Base-by-base conservation (phyloP, 2,888 invertebrate genomes). In the Macaria notata region DNA sequence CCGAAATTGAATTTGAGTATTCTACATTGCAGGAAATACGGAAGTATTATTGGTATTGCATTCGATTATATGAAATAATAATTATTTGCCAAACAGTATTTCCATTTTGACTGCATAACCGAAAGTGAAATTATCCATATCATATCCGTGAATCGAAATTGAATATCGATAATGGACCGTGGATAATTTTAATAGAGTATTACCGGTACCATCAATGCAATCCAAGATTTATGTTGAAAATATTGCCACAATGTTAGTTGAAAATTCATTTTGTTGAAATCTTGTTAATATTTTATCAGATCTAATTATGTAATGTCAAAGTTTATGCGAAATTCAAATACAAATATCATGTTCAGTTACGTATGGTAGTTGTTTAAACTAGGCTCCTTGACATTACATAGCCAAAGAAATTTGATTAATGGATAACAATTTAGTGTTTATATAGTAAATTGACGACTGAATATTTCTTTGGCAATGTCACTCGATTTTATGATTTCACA, bases 311-410 rank as follows among this genome's bases (percentile, higher is more conserved):
- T 61, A 65, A 66, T 53, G 44, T 64, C 63, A 64, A 65, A 67
- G 60, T 55, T 56, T 5, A 1, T 19, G 19, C 19, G 19, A 19
- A 19, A 19, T 19, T 19, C 19, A 2, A 19, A 19, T 2, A 19
- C 19, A 19, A 19, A 19, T 19, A 19, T 19, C 19, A 19, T 19
- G 19, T 19, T 19, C 19, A 19, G 19, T 19, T 19, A 19, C 19
- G 19, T 19, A 19, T 19, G 19, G 1, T 2, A 19, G 19, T 19
- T 19, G 19, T 19, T 19, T 19, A 19, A 19, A 19, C 0, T 36
- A 36, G 67, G 65, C 76, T 76, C 78, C 75, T 78, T 81, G 78
- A 81, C 80, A 76, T 83, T 79, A 78, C 82, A 76, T 65, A 66
- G 75, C 75, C 79, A 79, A 78, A 76, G 76, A 77, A 74, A 65